Conservation (phyloP, 2,113 vertebrate species). For the Neoarius graeffei region DNA sequence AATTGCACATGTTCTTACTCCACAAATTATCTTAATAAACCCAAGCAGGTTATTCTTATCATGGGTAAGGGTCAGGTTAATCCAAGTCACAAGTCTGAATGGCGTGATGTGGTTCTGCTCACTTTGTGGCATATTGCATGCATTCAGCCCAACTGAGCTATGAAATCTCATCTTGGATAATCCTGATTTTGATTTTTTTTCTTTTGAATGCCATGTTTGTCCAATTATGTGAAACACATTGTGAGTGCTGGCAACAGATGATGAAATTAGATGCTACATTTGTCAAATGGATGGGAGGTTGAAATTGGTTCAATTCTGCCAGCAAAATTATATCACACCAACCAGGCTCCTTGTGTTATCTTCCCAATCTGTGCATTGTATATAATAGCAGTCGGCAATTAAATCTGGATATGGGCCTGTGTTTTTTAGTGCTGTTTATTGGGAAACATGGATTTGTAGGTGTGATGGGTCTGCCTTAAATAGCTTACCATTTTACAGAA, state of each 20-base stretch:
- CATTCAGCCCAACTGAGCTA: neutral
- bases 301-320: constrained; percentile 6
- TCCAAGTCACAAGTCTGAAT: constrained; percentile 21
- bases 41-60: constrained; percentile 9
- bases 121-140: constrained; percentile 15
- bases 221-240: constrained; percentile 37
- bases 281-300: constrained; percentile 28
- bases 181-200: neutral
- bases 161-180: neutral
- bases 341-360: neutral
- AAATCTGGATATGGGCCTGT: neutral
- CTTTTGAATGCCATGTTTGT: constrained; percentile 31
- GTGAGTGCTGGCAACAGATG: constrained; percentile 28
- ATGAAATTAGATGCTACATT: constrained; percentile 32
- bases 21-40: constrained; percentile 32
- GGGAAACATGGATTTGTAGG: neutral
- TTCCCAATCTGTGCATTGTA: neutral
- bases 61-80: constrained; percentile 27
- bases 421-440: neutral
- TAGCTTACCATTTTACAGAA: neutral
- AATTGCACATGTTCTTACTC: neutral
- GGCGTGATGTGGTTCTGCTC: neutral
- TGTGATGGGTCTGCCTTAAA: neutral
- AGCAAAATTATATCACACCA: constrained; percentile 10
- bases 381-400: neutral